Percentiles rank a stretch among this genome's conserved stretches.
These are phyloP conservation scores for Diplodus sargus DNA, from an alignment of 2,797 vertebrate species.

Conservation along the genomic window DNA sequence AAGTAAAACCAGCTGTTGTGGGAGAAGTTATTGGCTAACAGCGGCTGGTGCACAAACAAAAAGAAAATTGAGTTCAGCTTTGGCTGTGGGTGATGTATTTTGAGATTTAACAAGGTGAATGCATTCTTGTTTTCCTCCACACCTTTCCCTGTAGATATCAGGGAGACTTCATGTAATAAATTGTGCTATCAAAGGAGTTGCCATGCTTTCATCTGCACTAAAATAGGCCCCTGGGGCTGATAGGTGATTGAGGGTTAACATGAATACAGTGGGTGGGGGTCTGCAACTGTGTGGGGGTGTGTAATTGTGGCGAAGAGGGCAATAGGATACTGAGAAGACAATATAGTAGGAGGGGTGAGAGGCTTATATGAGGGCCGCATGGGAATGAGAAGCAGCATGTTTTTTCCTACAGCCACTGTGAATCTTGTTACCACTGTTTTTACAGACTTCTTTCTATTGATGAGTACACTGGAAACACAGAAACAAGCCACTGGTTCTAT, in stretches of 20 bases:
- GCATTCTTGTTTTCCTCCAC: conserved; percentile 51
- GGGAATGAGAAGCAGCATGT: conserved; percentile 38
- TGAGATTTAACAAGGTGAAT: conserved; percentile 56
- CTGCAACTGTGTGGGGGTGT: conserved; percentile 33
- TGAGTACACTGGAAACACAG: conserved; percentile 28
- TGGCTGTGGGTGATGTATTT: conserved; percentile 37
- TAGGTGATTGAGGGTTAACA: conserved; percentile 49
- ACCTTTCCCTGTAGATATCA: conserved; percentile 53
- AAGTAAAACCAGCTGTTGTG: conserved; percentile 53
- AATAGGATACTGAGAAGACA: conserved; percentile 35
- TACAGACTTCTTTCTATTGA: conserved; percentile 25
- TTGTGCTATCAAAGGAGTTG: conserved; percentile 67
- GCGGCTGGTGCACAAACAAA: conserved; percentile 38
- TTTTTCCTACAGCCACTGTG: conserved; percentile 8
- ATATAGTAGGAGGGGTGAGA: conserved; percentile 25
- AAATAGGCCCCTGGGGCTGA: conserved; percentile 50
- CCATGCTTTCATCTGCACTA: conserved; percentile 60
- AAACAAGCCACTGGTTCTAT: conserved; percentile 17
- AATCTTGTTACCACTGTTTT: conserved; percentile 18
- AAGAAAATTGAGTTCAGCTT: conserved; percentile 45
- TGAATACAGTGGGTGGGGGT: conserved; percentile 41
- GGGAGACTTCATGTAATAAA: conserved; percentile 61
- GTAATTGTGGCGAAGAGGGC: conserved; percentile 53
- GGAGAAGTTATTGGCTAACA: conserved; percentile 41
- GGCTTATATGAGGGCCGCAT: conserved; percentile 29